A percentile compares a stretch with the other conserved stretches of the same genome.
Conservation (phyloP, 2,888 invertebrate species). For the Idaea straminata region DNA sequence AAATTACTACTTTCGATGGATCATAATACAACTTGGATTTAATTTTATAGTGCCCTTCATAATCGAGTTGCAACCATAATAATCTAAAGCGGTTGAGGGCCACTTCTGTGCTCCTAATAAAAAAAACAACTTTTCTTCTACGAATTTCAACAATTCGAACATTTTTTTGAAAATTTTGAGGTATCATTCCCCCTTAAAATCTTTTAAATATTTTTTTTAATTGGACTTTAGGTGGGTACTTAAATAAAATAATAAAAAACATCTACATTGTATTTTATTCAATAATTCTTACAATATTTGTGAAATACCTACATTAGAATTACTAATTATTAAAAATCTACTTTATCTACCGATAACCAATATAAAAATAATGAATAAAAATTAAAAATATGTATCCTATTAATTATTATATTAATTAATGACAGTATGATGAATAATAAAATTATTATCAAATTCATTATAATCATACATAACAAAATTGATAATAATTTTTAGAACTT, state of each 20-base stretch:
- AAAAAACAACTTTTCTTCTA: too few relatives aligned
- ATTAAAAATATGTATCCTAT: background rate
- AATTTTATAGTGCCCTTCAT: too few relatives aligned
- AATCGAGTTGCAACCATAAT: too few relatives aligned
- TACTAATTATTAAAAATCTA: background rate
- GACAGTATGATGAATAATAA: background rate
- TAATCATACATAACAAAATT: background rate
- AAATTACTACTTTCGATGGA: too few relatives aligned
- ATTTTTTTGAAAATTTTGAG: too few relatives aligned
- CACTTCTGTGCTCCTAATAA: too few relatives aligned
- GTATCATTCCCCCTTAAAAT: too few relatives aligned
- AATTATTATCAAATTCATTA: background rate
- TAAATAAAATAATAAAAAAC: background rate
- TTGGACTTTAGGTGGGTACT: too few relatives aligned
- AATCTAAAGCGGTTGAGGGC: too few relatives aligned
- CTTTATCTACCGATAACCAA: background rate
- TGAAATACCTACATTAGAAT: conserved; percentile 3
- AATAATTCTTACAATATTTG: conserved; percentile 6
- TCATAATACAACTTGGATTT: too few relatives aligned
- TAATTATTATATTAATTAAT: background rate
- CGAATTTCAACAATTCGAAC: too few relatives aligned
- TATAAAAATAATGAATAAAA: background rate
- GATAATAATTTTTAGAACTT: background rate
- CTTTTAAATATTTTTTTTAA: too few relatives aligned
- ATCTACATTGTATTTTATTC: background rate